Conservation (phyloP, 2,113 vertebrate genomes). For the Chaetops frenatus region DNA sequence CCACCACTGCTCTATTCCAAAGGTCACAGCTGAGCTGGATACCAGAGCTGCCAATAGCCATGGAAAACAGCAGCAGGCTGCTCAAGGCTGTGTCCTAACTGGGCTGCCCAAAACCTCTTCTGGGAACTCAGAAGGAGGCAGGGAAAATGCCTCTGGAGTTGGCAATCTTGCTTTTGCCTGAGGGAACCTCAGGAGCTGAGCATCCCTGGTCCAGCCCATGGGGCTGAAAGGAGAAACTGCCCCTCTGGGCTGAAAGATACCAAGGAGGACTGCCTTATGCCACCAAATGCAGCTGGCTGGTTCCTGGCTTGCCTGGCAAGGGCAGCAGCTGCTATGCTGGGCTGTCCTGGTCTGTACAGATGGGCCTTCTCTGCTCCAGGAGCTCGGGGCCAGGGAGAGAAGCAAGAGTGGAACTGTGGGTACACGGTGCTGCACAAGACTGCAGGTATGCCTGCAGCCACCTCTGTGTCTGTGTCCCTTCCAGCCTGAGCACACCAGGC, state of each 20-base stretch:
- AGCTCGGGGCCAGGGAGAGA: background rate
- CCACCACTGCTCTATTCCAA: background rate
- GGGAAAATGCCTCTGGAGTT: fast-evolving
- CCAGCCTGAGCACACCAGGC: background rate
- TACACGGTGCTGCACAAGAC: fast-evolving
- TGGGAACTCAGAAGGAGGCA: background rate
- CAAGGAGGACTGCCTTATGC: fast-evolving
- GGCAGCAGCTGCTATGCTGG: background rate
- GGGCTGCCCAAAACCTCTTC: background rate
- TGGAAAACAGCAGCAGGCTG: background rate
- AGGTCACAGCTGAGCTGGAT: background rate
- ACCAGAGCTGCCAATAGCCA: background rate
- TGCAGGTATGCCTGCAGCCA: fast-evolving
- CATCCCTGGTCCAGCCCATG: background rate
- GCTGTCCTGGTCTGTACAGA: background rate
- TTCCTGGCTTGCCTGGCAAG: background rate
- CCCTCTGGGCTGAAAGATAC: background rate
- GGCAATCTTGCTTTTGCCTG: fast-evolving
- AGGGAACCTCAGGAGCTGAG: background rate
- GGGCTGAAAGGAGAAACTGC: background rate
- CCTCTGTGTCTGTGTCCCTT: background rate
- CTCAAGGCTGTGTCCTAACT: background rate
- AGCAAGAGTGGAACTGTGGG: background rate
- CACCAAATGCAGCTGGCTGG: fast-evolving
- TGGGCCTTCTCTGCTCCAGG: background rate